phyloP scores from a whole-genome alignment of 2,888 invertebrate genomes.

The Cremastinae sp. region DNA sequence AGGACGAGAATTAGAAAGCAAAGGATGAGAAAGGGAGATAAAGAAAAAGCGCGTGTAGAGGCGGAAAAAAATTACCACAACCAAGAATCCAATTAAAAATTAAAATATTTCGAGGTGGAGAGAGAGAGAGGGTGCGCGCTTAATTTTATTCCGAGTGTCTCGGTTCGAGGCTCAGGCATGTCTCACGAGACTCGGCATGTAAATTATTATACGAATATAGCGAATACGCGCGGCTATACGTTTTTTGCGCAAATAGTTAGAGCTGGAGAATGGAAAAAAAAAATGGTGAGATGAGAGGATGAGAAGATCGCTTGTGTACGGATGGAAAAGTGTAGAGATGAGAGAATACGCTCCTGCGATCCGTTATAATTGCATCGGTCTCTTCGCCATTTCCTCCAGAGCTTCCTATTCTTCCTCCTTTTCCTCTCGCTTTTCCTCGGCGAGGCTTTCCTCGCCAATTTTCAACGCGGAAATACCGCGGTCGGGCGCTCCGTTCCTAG shows the following conservation, averaged over 20 bases:
- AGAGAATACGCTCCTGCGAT: constrained; percentile 5
- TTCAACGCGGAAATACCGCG: constrained; percentile 29
- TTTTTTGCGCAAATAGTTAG: too few relatives aligned
- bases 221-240: too few relatives aligned
- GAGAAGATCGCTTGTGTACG: background rate
- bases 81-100: constrained; percentile 33
- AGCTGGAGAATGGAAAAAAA: too few relatives aligned
- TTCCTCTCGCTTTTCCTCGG: background rate
- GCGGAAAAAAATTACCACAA: background rate
- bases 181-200: constrained; percentile 30
- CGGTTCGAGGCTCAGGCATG: constrained; percentile 22
- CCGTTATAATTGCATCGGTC: constrained; percentile 55
- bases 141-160: constrained; percentile 38
- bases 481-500: constrained; percentile 46
- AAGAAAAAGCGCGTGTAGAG: too few relatives aligned
- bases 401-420: constrained; percentile 22
- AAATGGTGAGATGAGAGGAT: too few relatives aligned
- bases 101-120: constrained; percentile 3
- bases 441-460: constrained; percentile 25
- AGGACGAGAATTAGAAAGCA: background rate
- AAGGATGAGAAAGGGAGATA: background rate
- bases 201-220: constrained; percentile 26
- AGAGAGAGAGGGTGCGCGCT: background rate
- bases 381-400: constrained; percentile 11
- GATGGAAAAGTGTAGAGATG: constrained; percentile 11